Evolutionary conservation across 2,888 invertebrate species (phyloP).

Genomic region (Chrysolina oricalcia): DNA sequence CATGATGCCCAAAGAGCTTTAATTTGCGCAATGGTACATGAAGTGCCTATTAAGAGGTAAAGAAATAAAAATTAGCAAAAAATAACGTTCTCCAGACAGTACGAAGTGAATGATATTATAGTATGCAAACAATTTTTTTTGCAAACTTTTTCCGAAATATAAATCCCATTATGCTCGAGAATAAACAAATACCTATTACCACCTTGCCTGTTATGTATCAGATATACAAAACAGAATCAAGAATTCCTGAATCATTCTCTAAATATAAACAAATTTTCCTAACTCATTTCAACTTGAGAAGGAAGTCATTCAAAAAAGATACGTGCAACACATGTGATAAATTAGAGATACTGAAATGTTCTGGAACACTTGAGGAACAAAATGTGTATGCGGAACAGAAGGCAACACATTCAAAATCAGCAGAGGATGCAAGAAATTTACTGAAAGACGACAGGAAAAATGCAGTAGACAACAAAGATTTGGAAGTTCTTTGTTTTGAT

Average conservation of each 20-base stretch:
- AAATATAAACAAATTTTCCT: slow-evolving; percentile 26
- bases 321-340: too few relatives aligned
- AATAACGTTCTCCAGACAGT: slow-evolving; percentile 25
- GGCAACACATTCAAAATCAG: slow-evolving; percentile 32
- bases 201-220: slow-evolving; percentile 32
- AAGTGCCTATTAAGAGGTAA: slow-evolving; percentile 30
- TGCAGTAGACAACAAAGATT: slow-evolving; percentile 34
- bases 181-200: slow-evolving; percentile 24
- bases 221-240: slow-evolving; percentile 25
- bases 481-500: slow-evolving; percentile 72
- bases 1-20: slow-evolving; percentile 14
- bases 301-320: slow-evolving; percentile 27
- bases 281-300: slow-evolving; percentile 24
- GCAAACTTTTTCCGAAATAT: slow-evolving; percentile 30
- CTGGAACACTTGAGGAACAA: slow-evolving; percentile 32
- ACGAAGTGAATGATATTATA: slow-evolving; percentile 22
- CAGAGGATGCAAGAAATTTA: slow-evolving; percentile 42
- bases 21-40: slow-evolving; percentile 31
- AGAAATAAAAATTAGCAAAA: slow-evolving; percentile 31
- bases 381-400: slow-evolving; percentile 30
- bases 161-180: slow-evolving; percentile 32
- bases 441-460: slow-evolving; percentile 38
- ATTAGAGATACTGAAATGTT: slow-evolving; percentile 28
- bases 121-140: slow-evolving; percentile 35
- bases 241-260: slow-evolving; percentile 23